Base-by-base conservation (phyloP, 92 coral and sea anemone genomes). In the Zoanthus sociatus region DNA sequence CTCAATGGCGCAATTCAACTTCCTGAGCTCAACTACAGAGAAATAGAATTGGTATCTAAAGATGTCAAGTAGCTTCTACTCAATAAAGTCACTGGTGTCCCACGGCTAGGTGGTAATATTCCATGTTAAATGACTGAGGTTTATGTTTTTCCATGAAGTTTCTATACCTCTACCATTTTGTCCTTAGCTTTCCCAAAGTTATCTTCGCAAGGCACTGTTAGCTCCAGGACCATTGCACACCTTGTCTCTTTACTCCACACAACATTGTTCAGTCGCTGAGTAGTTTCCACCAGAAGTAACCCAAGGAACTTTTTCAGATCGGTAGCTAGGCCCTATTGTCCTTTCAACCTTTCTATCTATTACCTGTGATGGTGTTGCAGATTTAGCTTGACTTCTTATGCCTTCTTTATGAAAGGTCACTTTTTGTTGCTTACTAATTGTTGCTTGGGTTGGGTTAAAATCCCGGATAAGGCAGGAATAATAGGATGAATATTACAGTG, bases 171-270 rank as follows among this genome's bases (percentile, higher is more conserved):
- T 37, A 2, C 42, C 42, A 72, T 84, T 68, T 53, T 54, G 72
- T 16, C 16, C 82, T 84, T 69, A 46, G 82, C 88, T 16, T 86
- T 79, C 68, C 17, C 83, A 76, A 55, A 64, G 71, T 56, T 55
- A 60, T 86, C 73, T 32, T 86, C 17, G 74, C 83, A 75, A 1
- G 73, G 89, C 66, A 37, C 73, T 54, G 83, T 86, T 58, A 75
- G 55, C 66, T 86, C 89, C 37, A 58, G 42, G 50, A 55, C n/a
- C 14, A 75, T 75, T 37, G 53, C 88, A 14, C 31, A 47, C 70
- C 68, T 46, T 71, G 58, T 64, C 21, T 50, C 70, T 48, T 75
- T 56, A 50, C 79, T 71, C 87, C 77, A 70, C 73, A 73, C 79
- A 12, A 84, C 79, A 20, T 72, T 9, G 77, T 84, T 56, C 30